phyloP scores from a whole-genome alignment of 2,797 vertebrate species.

The Masticophis lateralis region DNA sequence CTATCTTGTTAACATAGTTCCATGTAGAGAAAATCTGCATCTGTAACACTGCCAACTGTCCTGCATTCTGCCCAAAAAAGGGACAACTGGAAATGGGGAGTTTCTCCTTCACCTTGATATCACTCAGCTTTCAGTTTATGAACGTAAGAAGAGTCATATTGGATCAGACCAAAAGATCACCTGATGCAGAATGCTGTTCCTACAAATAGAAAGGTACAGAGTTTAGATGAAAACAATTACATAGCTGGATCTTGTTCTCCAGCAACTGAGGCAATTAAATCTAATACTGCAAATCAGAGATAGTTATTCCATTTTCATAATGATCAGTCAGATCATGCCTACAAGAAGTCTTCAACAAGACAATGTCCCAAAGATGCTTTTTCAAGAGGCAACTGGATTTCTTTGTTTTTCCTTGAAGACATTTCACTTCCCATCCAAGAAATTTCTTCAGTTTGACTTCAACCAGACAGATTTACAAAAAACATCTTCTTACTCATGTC shows the following conservation, averaged over 20 bases:
- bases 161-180: not conserved
- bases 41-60: no score
- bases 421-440: not conserved
- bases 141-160: not conserved
- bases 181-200: not conserved
- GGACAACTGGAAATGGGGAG: not conserved
- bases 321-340: not conserved
- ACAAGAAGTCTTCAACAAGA: not conserved
- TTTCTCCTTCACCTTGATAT: not conserved
- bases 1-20: not conserved
- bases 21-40: not conserved
- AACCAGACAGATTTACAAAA: not conserved
- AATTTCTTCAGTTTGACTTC: not conserved
- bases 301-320: not conserved
- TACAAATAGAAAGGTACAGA: not conserved
- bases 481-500: not conserved
- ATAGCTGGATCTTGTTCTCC: not conserved
- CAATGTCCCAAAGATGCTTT: not conserved
- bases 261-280: not conserved
- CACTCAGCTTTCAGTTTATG: not conserved
- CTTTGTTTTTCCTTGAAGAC: not conserved
- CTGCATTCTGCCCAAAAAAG: not conserved
- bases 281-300: not conserved
- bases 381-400: not conserved
- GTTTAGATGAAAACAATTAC: not conserved